Evolutionary conservation across 2,888 invertebrate species (phyloP).

Genomic region (Metallyticus violacea): DNA sequence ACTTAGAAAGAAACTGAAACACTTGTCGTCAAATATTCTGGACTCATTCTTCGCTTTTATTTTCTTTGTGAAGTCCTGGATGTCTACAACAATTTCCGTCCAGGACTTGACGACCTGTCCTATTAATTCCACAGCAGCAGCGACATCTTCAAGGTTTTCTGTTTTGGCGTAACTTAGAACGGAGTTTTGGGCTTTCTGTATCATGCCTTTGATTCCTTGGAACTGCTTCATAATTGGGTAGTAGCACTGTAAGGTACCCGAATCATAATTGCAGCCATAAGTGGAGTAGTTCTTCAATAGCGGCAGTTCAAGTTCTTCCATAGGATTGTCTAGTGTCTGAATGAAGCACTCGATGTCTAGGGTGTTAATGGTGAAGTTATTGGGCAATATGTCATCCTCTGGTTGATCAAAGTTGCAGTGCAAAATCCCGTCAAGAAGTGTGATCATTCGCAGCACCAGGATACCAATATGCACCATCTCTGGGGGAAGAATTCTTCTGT

Average conservation of each 20-base stretch:
- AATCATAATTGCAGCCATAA: too few relatives aligned
- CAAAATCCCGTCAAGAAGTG: not conserved
- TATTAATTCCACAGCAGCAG: fast-evolving
- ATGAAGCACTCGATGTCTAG: too few relatives aligned
- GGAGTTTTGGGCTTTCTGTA: not conserved
- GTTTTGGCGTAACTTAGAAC: not conserved
- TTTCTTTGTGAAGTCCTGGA: not conserved
- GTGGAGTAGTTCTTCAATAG: too few relatives aligned
- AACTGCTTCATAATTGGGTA: not conserved
- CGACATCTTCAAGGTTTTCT: not conserved
- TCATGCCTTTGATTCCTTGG: not conserved
- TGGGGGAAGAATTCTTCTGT: too few relatives aligned
- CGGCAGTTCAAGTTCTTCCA: too few relatives aligned
- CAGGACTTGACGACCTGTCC: not conserved
- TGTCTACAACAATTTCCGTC: not conserved
- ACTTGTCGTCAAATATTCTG: too few relatives aligned
- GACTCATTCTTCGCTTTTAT: too few relatives aligned
- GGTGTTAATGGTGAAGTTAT: too few relatives aligned
- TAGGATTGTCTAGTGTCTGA: too few relatives aligned
- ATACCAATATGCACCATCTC: not conserved
- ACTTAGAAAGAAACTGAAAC: not conserved
- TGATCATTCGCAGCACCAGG: not conserved
- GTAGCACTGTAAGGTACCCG: too few relatives aligned
- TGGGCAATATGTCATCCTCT: too few relatives aligned
- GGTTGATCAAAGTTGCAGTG: too few relatives aligned